Percentiles rank a stretch among this genome's conserved stretches.
phyloP scores from a whole-genome alignment of 2,113 vertebrate genomes.

The Zosterops pallidus region DNA sequence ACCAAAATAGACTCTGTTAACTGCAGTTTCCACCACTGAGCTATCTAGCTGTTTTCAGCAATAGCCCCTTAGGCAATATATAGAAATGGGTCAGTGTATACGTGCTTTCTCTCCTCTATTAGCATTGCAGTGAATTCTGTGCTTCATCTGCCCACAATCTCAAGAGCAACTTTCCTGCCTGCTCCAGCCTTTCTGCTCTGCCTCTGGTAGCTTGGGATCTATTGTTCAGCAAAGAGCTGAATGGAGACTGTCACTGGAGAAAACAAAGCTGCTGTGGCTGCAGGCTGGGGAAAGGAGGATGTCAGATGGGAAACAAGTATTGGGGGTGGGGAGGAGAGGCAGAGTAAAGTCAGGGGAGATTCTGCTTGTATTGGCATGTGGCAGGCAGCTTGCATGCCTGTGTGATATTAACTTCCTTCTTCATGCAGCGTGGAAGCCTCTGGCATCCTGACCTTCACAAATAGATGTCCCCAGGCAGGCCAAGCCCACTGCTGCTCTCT shows the following conservation, averaged over 20 bases:
- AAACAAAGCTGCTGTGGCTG: background rate
- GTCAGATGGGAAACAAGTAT: background rate
- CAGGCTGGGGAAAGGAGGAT: background rate
- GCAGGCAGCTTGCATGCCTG: background rate
- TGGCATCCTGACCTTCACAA: background rate
- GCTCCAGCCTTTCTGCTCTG: background rate
- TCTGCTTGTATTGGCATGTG: conserved; percentile 4
- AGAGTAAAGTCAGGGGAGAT: background rate
- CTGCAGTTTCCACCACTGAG: background rate
- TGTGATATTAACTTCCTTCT: conserved; percentile 1
- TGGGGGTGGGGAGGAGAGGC: background rate
- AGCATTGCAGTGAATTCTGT: background rate
- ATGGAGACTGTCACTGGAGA: background rate
- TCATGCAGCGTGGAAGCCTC: background rate
- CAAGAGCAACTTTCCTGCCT: background rate
- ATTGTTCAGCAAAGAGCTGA: background rate
- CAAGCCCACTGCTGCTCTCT: background rate
- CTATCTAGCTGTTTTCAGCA: background rate
- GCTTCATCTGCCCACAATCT: background rate
- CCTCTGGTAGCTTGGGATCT: background rate
- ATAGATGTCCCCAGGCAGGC: background rate
- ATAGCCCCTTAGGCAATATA: background rate
- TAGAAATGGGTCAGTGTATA: background rate
- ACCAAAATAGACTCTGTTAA: background rate
- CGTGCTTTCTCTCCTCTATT: background rate